A percentile compares a stretch with the other conserved stretches of the same genome.
Evolutionary conservation across 1,140 invertebrate species (phyloP).

Genomic region (Solenopsis invicta): DNA sequence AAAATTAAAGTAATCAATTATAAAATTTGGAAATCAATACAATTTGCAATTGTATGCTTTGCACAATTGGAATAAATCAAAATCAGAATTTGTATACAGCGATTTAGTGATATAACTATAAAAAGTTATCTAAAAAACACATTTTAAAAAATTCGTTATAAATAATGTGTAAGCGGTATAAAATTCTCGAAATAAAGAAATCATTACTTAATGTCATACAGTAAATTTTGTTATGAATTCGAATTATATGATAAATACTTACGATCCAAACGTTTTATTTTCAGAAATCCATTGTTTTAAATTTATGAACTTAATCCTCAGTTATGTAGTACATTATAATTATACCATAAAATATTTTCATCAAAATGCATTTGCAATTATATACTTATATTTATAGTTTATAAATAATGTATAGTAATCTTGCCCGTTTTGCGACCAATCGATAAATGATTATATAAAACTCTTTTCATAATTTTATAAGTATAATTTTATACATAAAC

Average conservation of each 20-base stretch:
- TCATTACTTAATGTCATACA: not conserved
- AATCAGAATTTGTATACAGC: not conserved
- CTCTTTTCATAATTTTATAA: not conserved
- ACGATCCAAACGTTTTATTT: conserved; percentile 10
- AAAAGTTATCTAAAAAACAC: not conserved
- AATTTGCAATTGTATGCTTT: not conserved
- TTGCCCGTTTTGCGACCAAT: not conserved
- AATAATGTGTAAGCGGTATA: not conserved
- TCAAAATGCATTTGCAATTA: conserved; percentile 5
- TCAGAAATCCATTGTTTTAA: not conserved
- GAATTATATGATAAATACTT: conserved; percentile 30
- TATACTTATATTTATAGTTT: no score
- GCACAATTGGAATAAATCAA: not conserved
- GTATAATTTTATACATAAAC: conserved; percentile 9
- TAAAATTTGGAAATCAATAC: not conserved
- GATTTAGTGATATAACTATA: not conserved
- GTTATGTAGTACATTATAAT: not conserved
- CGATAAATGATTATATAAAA: not conserved
- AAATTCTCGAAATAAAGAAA: conserved; percentile 21
- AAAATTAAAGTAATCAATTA: not conserved
- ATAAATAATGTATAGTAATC: not conserved
- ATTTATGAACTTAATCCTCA: not conserved
- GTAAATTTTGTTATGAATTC: not conserved
- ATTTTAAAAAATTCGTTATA: not conserved
- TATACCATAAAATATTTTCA: not conserved